Evolutionary conservation across 1,140 invertebrate genomes (phyloP), one percentile per base, ranked within the genome.

Genomic region (Oreohelix idahoensis): DNA sequence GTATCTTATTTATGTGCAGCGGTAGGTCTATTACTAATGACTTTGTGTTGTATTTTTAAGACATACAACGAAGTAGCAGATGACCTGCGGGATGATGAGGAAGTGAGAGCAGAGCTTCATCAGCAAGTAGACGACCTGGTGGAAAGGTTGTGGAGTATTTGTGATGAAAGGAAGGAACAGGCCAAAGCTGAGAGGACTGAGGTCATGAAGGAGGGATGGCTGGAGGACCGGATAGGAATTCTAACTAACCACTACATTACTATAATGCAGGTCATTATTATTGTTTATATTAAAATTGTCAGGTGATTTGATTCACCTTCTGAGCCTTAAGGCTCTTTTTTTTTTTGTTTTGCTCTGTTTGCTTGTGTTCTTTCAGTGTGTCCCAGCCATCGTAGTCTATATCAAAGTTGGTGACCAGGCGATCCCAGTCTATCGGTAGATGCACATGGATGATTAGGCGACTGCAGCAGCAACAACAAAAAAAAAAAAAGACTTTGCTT

Each of bases 51-150:
- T 81, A 53, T 81, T n/a, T 63, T 81, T 1, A 53, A 93, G 92
- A 89, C 91, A n/a, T 93, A 91, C 84, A 93, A 93, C 84, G 87
- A 87, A 39, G 87, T 93, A 0, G 76, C 92, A n/a, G 91, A 92
- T 86, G 92, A 93, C 79, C 89, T 92, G 87, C 84, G 92, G 42
- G 91, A 92, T 42, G 92, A 93, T 83, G 91, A 92, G 75, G 92
- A 93, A 77, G 91, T 91, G 0, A 88, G 89, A 66, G 88, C 88
- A 32, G 92, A 93, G 74, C 85, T 92, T n/a, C 92, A 93, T 84
- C 92, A 93, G 85, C 85, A 90, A 32, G 89, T 93, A 15, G 91
- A 93, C 76, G 92, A 93, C 83, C 88, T 93, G 0, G 87, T 89
- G 36, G 92, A 93, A 69, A 81, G 87, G n/a, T 87, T 93, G 29